phyloP scores from a whole-genome alignment of 2,113 vertebrate species.

The Prochilodus magdalenae region DNA sequence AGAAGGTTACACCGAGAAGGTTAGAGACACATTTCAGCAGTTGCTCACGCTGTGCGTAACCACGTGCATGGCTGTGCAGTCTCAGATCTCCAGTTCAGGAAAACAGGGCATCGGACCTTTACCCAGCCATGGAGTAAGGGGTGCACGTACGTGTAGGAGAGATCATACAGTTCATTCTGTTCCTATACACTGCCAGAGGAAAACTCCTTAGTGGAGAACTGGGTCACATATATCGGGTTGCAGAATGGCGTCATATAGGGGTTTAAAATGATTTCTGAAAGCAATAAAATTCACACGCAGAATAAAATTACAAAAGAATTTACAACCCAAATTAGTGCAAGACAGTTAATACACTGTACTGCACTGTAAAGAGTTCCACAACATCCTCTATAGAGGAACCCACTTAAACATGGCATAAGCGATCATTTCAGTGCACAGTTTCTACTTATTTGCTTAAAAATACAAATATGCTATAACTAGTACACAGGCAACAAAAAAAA shows the following conservation, averaged over 20 bases:
- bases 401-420: too few relatives aligned
- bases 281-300: background rate
- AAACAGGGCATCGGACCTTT: background rate
- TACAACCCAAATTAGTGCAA: too few relatives aligned
- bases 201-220: background rate
- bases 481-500: too few relatives aligned
- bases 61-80: background rate
- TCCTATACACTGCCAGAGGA: background rate
- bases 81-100: background rate
- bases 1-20: slow-evolving; percentile 11
- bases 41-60: background rate
- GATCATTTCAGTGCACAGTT: too few relatives aligned
- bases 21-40: background rate
- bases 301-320: background rate
- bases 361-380: too few relatives aligned
- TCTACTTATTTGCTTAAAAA: too few relatives aligned
- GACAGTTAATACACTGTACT: too few relatives aligned
- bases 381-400: too few relatives aligned
- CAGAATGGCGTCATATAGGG: background rate
- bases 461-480: too few relatives aligned
- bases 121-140: background rate
- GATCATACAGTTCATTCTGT: slow-evolving; percentile 1
- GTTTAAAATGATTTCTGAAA: background rate
- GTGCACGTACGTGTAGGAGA: background rate
- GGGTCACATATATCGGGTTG: background rate